Evolutionary conservation across 2,113 vertebrate genomes (phyloP), one percentile per base, ranked within the genome.

Genomic region (Alces alces): DNA sequence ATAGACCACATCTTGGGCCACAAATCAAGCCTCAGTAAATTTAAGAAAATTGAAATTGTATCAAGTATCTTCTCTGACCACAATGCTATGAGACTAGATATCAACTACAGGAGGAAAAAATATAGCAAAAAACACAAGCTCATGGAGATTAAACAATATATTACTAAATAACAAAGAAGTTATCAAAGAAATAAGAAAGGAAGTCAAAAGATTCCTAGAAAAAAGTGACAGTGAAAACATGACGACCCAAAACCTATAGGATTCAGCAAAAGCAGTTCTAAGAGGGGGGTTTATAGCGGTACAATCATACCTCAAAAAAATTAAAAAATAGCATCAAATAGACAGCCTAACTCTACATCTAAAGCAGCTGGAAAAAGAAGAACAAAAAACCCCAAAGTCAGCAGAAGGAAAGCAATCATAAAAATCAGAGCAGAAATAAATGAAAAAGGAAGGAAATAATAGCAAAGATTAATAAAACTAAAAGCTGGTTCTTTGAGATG

Each of bases 61-160:
- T 61, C 28, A 61, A 16, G 14, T 61, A 61, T 61, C 60, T 61
- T 61, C 60, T 61, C 60, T 33, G 60, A 61, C 30, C 60, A 61
- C 14, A 61, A 61, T 0, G 1, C 60, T 61, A 15, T 61, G 28
- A 61, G 28, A 33, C 60, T 15, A 61, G 13, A 30, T 61, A 61
- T 33, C 60, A 61, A 61, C 60, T 33, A 61, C 60, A 61, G 28
- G 12, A 2, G 12, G 2, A 25, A 25, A 60, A 60, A 5, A 60
- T 27, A 13, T 11, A 28, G 58, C 58, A 60, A 61, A 61, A 60
- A 61, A 30, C 28, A 61, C 58, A 61, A 61, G 28, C 58, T 61
- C 13, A 61, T 61, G 58, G 28, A 61, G 60, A 61, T 30, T 15
- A 61, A 61, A 61, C 28, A 7, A 61, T 61, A 33, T 16, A 33